Conservation (phyloP, 37 sponge, comb jelly and placozoan genomes). For the Bolinopsis microptera region DNA sequence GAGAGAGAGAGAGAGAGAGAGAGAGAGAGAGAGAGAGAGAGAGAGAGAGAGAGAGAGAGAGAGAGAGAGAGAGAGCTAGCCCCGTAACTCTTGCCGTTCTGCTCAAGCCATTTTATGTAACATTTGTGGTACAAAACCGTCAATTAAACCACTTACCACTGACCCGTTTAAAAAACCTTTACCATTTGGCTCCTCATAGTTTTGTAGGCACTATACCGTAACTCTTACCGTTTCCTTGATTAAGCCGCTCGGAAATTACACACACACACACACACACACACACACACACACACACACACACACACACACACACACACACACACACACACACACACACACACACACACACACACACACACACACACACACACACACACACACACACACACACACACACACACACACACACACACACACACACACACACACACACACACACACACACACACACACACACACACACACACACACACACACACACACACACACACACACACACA, state of each 20-base stretch:
- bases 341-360: constrained; percentile 66
- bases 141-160: too few species aligned
- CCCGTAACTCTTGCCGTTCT: too few species aligned
- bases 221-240: too few species aligned
- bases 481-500: constrained; percentile 37
- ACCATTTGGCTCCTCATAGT: too few species aligned
- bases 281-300: constrained; percentile 69
- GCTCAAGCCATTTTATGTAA: too few species aligned
- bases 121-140: too few species aligned
- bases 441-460: constrained; percentile 66
- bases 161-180: too few species aligned
- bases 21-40: background rate
- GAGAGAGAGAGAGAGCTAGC: too few species aligned
- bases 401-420: constrained; percentile 71
- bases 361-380: constrained; percentile 68
- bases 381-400: constrained; percentile 68
- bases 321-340: constrained; percentile 68
- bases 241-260: too few species aligned
- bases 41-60: background rate
- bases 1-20: too few species aligned
- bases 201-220: too few species aligned
- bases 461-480: constrained; percentile 6
- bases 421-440: constrained; percentile 69
- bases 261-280: constrained; percentile 63
- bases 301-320: constrained; percentile 66